phyloP scores from a whole-genome alignment of 1,140 invertebrate species.

The Chironomus striatipennis region DNA sequence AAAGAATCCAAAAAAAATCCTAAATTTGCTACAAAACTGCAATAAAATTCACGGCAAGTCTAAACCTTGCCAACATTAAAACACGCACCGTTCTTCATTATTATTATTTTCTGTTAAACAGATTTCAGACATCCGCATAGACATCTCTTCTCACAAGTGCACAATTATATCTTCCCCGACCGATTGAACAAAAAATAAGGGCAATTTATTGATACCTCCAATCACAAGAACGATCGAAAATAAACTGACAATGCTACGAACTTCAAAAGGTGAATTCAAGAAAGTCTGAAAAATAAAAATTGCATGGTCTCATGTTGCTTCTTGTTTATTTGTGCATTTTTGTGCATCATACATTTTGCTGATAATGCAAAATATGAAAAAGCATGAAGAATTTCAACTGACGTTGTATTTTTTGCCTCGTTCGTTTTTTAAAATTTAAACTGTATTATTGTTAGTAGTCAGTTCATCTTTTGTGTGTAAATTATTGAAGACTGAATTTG shows the following conservation, averaged over 20 bases:
- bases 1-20: too few species aligned
- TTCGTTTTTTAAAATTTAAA: neutral
- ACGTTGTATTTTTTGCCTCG: neutral
- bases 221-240: neutral
- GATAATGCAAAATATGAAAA: constrained; percentile 8
- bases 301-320: constrained; percentile 37
- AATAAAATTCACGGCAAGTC: neutral
- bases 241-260: neutral
- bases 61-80: too few species aligned
- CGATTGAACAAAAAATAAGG: constrained; percentile 24
- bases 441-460: too few species aligned
- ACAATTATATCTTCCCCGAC: constrained; percentile 27
- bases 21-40: too few species aligned
- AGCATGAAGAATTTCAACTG: neutral
- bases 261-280: constrained; percentile 23
- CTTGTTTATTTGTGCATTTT: constrained; percentile 43
- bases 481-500: too few species aligned
- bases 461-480: too few species aligned
- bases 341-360: neutral
- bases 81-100: constrained; percentile 6
- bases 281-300: constrained; percentile 28
- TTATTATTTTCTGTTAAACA: constrained; percentile 25
- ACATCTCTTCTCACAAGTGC: constrained; percentile 17
- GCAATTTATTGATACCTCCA: neutral
- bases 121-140: constrained; percentile 18